Evolutionary conservation across 2,888 invertebrate species (phyloP).

Genomic region (Cinara cedri): DNA sequence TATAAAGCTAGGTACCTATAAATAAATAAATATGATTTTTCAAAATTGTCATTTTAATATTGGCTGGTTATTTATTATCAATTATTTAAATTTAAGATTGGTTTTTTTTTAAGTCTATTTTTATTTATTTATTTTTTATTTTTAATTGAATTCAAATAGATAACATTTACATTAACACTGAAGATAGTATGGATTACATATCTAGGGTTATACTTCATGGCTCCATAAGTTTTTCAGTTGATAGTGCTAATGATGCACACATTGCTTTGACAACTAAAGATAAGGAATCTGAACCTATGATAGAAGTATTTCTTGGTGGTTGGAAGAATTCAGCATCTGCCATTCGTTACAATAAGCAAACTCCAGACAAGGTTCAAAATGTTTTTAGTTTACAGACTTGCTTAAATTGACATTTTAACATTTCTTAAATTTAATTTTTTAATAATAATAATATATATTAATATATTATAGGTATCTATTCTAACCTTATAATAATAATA

Average conservation of each 20-base stretch:
- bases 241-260: conserved; percentile 76
- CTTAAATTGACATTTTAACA: neutral
- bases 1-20: too few relatives aligned
- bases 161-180: conserved; percentile 52
- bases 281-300: conserved; percentile 76
- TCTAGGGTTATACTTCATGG: conserved; percentile 43
- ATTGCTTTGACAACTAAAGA: conserved; percentile 78
- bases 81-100: neutral
- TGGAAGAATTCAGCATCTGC: conserved; percentile 86
- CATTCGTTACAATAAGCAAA: conserved; percentile 77
- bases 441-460: too few relatives aligned
- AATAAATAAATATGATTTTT: too few relatives aligned
- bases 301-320: conserved; percentile 87
- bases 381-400: neutral
- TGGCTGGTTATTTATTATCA: neutral
- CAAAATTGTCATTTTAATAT: too few relatives aligned
- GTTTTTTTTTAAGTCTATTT: neutral
- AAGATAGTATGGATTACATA: conserved; percentile 41
- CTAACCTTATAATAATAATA: neutral
- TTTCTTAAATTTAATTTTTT: too few relatives aligned
- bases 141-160: conserved; percentile 20
- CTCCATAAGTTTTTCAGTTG: conserved; percentile 64
- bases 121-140: neutral
- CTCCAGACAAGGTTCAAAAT: conserved; percentile 74
- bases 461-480: too few relatives aligned